These are phyloP conservation scores for Eublepharis macularius DNA, from an alignment of 2,113 vertebrate species.

Conservation along the genomic window DNA sequence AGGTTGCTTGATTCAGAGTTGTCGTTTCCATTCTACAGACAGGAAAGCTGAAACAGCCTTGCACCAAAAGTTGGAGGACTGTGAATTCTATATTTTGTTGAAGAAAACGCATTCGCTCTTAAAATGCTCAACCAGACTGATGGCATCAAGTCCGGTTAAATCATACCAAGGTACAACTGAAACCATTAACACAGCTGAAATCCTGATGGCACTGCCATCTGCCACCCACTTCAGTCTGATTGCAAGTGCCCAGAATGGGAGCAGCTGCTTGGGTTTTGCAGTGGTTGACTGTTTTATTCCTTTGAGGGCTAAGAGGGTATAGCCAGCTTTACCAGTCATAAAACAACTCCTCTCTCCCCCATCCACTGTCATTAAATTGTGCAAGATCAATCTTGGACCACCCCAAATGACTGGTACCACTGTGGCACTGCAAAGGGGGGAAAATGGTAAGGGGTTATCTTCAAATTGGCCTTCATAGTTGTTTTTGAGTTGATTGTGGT, in stretches of 20 bases:
- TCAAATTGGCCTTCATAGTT: not conserved
- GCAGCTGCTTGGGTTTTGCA: not conserved
- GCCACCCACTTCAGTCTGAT: not conserved
- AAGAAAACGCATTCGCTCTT: not conserved
- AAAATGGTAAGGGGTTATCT: not conserved
- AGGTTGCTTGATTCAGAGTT: not conserved
- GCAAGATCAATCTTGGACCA: not conserved
- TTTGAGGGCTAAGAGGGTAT: not conserved
- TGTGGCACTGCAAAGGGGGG: too few relatives aligned
- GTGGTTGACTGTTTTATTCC: not conserved
- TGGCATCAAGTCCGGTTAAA: not conserved
- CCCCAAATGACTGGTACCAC: too few relatives aligned
- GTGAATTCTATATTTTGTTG: not conserved
- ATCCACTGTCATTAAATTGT: not conserved
- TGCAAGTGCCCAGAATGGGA: not conserved
- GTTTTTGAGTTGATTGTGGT: not conserved
- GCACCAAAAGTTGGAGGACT: not conserved
- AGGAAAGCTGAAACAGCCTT: conserved; percentile 30
- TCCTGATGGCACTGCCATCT: not conserved
- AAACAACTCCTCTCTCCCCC: not conserved
- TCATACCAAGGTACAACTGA: not conserved
- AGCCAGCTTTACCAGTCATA: not conserved
- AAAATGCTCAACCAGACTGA: not conserved
- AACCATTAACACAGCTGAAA: not conserved
- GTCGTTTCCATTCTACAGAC: accelerated